Evolutionary conservation across 2,113 vertebrate species (phyloP), one percentile per base, ranked within the genome.

Genomic region (Sterrhoptilus dennistouni): DNA sequence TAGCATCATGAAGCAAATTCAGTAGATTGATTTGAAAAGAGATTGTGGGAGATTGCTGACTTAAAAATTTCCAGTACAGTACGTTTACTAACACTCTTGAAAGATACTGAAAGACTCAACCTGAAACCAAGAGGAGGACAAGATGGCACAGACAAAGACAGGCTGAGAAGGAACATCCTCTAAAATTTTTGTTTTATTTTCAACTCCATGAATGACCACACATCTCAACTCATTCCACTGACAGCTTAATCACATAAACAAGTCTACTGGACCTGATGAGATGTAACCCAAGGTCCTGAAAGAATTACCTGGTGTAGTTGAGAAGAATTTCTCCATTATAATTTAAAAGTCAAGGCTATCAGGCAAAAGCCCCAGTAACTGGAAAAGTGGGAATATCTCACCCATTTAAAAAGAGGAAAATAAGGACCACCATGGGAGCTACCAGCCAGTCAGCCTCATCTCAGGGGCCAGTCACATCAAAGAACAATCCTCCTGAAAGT

Each of bases 41-140:
- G 5, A 53, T 7, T 17, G 5, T 8, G 8, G 12, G 11, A 3
- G 1, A 3, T 1, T n/a, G 4, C 78, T 91, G 38, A 33, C 36
- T 69, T 10, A 20, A 59, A 54, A 52, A 12, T 15, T 28, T 61
- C 18, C 36, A 57, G 45, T 42, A 21, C 16, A 44, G 11, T 53
- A 33, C 6, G 23, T 56, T 53, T 74, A 35, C 70, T 56, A 56
- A 20, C 3, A 7, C 42, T 76, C 22, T 18, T 70, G 22, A 53
- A 57, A 75, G n/a, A n/a, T 12, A 42, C 11, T 28, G 38, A 57
- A 83, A 87, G 40, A 83, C 44, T 59, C 40, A 42, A 44, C 10
- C 9, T 22, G 47, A 56, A 88, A 78, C 18, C 23, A 68, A 74
- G 64, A 74, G 28, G 23, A 23, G 44, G 42, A 27, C 33, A 72